phyloP scores from a whole-genome alignment of 2,113 vertebrate genomes.

The Willisornis vidua region DNA sequence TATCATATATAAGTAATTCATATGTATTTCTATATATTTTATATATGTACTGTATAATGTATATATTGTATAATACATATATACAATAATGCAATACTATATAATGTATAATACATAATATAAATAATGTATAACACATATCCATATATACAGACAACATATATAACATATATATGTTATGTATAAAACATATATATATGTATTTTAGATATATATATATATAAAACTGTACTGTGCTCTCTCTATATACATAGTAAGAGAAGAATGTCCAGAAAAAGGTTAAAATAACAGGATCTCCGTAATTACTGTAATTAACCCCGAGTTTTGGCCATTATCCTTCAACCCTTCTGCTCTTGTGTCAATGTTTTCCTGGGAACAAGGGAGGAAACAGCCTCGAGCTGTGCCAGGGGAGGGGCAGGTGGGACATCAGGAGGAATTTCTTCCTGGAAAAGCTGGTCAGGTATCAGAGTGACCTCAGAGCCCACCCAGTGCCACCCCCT shows the following conservation, averaged over 20 bases:
- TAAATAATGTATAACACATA: too few species aligned
- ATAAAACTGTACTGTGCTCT: not conserved
- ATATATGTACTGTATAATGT: too few species aligned
- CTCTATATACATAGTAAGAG: fast-evolving
- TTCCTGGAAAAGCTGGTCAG: not conserved
- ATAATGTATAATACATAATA: too few species aligned
- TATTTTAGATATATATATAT: fast-evolving
- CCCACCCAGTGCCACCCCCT: not conserved
- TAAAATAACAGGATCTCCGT: not conserved
- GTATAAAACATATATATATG: not conserved
- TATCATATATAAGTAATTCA: too few species aligned
- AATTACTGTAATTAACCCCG: not conserved
- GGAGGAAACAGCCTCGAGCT: not conserved
- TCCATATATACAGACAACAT: not conserved
- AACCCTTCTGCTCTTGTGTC: not conserved
- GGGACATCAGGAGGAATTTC: not conserved
- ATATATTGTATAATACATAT: too few species aligned
- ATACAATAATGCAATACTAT: too few species aligned
- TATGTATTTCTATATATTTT: too few species aligned
- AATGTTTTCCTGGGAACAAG: not conserved
- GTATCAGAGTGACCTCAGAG: not conserved
- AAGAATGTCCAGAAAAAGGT: not conserved
- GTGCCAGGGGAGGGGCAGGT: not conserved
- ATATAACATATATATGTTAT: not conserved
- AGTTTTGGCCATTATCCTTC: not conserved